A percentile compares a stretch with the other conserved stretches of the same genome.
phyloP scores from a whole-genome alignment of 2,888 invertebrate species.

The Bruchidius siliquastri region DNA sequence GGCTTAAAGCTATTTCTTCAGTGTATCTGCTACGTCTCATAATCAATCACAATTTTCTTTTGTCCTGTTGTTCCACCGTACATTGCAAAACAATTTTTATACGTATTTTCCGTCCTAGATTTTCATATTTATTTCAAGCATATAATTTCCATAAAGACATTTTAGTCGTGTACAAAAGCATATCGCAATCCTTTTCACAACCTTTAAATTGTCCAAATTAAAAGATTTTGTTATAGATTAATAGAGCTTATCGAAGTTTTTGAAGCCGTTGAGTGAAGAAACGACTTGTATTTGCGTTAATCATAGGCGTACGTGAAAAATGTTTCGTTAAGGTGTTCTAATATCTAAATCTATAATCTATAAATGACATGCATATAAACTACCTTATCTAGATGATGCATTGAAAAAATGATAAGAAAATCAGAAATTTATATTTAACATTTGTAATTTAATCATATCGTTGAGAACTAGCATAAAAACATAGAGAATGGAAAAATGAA shows the following conservation, averaged over 20 bases:
- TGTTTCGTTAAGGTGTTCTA: too few species aligned
- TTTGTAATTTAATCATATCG: too few species aligned
- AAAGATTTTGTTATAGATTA: background rate
- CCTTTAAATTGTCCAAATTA: background rate
- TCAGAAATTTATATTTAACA: too few species aligned
- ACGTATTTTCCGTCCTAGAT: background rate
- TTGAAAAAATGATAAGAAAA: too few species aligned
- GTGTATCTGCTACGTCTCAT: too few species aligned
- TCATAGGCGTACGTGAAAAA: background rate
- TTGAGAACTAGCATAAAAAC: too few species aligned
- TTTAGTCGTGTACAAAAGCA: background rate
- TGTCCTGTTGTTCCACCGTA: background rate
- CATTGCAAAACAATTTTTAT: background rate
- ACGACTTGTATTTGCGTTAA: background rate
- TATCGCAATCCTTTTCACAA: background rate
- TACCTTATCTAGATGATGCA: too few species aligned
- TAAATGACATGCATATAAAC: too few species aligned
- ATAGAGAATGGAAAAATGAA: too few species aligned
- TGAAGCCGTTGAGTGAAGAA: background rate
- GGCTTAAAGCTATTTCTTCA: too few species aligned
- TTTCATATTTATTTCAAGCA: background rate
- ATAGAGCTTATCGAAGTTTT: background rate
- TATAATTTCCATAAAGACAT: background rate
- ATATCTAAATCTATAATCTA: too few species aligned
- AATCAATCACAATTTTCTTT: background rate